Evolutionary conservation across 2,113 vertebrate genomes (phyloP), one percentile per base, ranked within the genome.

Genomic region (Perca schrenkii): DNA sequence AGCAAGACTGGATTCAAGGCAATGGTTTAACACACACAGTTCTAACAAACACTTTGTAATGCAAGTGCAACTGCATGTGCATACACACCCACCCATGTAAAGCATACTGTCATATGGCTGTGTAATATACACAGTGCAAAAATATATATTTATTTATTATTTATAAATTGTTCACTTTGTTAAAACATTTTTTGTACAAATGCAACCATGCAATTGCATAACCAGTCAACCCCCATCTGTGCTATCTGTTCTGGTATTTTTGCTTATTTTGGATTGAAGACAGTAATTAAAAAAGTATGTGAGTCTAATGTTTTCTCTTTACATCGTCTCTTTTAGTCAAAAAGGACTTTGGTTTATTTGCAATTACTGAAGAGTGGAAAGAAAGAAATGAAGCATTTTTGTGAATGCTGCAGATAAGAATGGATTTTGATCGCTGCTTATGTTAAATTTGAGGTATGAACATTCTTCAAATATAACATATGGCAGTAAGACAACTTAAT

Each of bases 1-100:
- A 62, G 34, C 50, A 36, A 62, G 63, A 52, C 19, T 70, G 53
- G 54, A 71, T 58, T 82, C 61, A 80, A 79, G 61, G 53, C 14
- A 4, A 66, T 43, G 61, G 36, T 68, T 40, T 2, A 57, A 64
- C 21, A 66, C 40, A 40, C 36, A 43, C 57, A 47, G 62, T 76
- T 74, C 15, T 21, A 6, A 47, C 43, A 43, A 4, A 6, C n/a
- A 61, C 54, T 46, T 36, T 65, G 16, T 47, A 43, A 49, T 43
- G 31, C 13, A 74, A 52, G 25, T 67, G 15, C 16, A 52, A 46
- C 31, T 17, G 31, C 40, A 68, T 4, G 34, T 36, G 36, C 25
- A 40, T 2, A 57, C 65, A 79, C 28, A 7, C 40, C 31, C 54
- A 62, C 21, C 15, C 8, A 6, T 31, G 25, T n/a, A 71, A 54